Percentiles rank a stretch among this genome's conserved stretches.
These are phyloP conservation scores for Megaceryle maxima DNA, from an alignment of 2,113 vertebrate genomes.

Conservation along the genomic window DNA sequence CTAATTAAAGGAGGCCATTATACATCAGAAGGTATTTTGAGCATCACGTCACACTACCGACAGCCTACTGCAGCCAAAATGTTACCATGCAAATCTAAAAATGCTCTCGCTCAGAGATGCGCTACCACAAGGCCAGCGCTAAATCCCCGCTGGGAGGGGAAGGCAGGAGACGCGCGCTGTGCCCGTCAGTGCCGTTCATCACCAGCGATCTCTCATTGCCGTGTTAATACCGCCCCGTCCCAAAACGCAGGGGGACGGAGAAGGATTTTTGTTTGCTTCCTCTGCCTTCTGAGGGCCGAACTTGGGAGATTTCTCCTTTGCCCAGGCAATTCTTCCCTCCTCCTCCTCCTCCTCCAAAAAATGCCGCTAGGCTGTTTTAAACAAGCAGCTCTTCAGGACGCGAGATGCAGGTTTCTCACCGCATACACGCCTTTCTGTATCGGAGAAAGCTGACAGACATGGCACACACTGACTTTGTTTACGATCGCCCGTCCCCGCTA, in stretches of 20 bases:
- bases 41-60: conserved; percentile 26
- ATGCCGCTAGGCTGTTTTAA: not conserved
- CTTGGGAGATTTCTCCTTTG: not conserved
- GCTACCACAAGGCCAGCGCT: not conserved
- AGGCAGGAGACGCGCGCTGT: not conserved
- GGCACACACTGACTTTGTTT: not conserved
- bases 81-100: conserved; percentile 36
- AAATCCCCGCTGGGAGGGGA: not conserved
- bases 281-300: not conserved
- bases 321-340: not conserved
- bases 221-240: not conserved
- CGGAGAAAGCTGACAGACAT: not conserved
- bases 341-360: not conserved
- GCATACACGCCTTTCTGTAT: not conserved
- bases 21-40: conserved; percentile 48
- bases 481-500: conserved; percentile 15
- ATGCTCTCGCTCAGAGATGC: not conserved
- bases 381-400: conserved; percentile 10
- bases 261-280: not conserved
- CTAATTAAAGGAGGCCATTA: conserved; percentile 39
- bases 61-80: conserved; percentile 7
- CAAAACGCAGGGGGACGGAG: accelerated
- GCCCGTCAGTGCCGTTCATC: not conserved
- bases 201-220: not conserved
- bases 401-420: not conserved